These are phyloP conservation scores for Dicerorhinus sumatrensis DNA, from an alignment of 2,113 vertebrate genomes.

Conservation along the genomic window DNA sequence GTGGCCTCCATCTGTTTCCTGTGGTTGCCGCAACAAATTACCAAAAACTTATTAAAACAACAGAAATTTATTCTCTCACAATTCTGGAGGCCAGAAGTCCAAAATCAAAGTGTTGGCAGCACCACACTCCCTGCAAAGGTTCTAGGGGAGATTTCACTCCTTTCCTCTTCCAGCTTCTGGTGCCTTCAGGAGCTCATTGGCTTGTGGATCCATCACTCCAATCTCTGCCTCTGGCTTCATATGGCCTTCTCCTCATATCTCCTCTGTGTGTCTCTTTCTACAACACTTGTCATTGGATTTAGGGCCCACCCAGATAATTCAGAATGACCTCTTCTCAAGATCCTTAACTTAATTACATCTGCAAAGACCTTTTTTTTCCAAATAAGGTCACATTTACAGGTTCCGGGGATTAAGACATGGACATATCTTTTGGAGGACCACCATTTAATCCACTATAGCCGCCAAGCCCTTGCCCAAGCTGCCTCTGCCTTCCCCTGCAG, in stretches of 20 bases:
- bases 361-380: background rate
- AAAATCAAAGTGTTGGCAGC: background rate
- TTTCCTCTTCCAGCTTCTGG: background rate
- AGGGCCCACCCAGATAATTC: background rate
- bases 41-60: background rate
- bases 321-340: background rate
- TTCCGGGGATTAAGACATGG: background rate
- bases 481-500: background rate
- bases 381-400: background rate
- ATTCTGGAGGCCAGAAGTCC: background rate
- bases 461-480: background rate
- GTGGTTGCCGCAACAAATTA: background rate
- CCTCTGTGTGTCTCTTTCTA: background rate
- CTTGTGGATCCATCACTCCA: rapidly evolving
- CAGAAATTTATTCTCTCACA: background rate
- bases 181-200: background rate
- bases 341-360: slow-evolving; percentile 20
- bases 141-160: background rate
- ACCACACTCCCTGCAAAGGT: background rate
- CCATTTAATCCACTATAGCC: background rate
- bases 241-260: background rate
- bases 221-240: background rate
- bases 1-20: background rate
- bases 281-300: background rate
- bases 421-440: background rate